Base-by-base conservation (phyloP, 1,140 invertebrate genomes). In the Papilio dardanus region DNA sequence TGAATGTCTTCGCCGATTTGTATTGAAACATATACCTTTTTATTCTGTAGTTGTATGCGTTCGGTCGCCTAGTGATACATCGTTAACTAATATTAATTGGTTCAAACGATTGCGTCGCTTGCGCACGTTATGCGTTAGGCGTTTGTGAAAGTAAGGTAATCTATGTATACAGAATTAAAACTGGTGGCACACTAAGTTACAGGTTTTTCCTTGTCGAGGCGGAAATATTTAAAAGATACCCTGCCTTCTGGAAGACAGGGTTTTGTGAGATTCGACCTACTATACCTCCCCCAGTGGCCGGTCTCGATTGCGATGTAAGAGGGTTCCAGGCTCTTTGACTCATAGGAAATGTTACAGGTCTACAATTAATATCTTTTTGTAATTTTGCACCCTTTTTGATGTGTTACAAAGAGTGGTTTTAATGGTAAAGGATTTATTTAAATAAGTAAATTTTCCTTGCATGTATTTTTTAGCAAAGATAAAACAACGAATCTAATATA, bases 101-200 rank as follows among this genome's bases (percentile, higher is more conserved):
- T 33, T 58, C 50, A 28, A 68, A 68, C 33, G 33, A 37, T 68
- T 24, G 66, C 66, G 40, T 10, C 12, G 62, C 30, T 33, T 21
- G 10, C 33, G 66, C 33, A 68, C 33, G 66, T 68, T 40, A 37
- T 33, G 33, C 66, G 33, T 37, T 33, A 35, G 66, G 33, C 66
- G 31, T 37, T 24, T 68, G 66, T 68, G 33, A 68, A 37, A 40
- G 66, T 68, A 68, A 68, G 12, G 19, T 2, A 68, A 67, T 67
- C 31, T 16, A 35, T 67, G 31, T 37, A 33, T 19, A 12, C 12
- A 67, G 28, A 67, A 33, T 16, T 67, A 30, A 35, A 12, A 31
- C 5, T 37, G 16, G 12, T 35, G n/a, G 1, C 21, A 67, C 33
- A 37, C 14, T 40, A 2, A 40, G 0, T 14, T 40, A 40, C 14